These are phyloP conservation scores for Chaetodon trifascialis DNA, from an alignment of 2,113 vertebrate genomes.

Conservation along the genomic window DNA sequence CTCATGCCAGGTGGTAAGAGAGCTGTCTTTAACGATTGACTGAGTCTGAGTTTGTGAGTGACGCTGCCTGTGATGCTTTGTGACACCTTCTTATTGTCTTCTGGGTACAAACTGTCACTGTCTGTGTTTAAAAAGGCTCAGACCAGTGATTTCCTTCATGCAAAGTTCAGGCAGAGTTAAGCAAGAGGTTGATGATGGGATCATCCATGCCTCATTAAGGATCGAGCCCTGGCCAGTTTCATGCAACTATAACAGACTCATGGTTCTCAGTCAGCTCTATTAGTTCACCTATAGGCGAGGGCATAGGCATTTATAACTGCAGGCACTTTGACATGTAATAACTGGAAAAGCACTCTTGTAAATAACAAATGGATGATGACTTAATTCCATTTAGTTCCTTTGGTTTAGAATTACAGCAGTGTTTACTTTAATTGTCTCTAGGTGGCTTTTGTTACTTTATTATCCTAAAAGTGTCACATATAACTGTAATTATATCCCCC, in stretches of 20 bases:
- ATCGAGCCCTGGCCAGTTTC: background rate
- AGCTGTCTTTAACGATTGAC: slow-evolving; percentile 24
- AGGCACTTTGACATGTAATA: background rate
- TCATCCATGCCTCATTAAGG: background rate
- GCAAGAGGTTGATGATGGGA: background rate
- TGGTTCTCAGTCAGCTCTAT: background rate
- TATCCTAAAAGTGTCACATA: background rate
- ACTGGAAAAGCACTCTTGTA: background rate
- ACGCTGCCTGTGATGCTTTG: slow-evolving; percentile 39
- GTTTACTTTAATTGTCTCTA: background rate
- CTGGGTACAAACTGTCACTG: slow-evolving; percentile 53
- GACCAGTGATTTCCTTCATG: slow-evolving; percentile 23
- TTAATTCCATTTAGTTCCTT: background rate
- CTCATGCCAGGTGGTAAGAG: slow-evolving; percentile 38
- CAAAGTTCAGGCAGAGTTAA: slow-evolving; percentile 7
- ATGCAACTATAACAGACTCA: slow-evolving; percentile 7
- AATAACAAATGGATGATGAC: background rate
- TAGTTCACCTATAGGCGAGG: background rate
- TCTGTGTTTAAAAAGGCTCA: slow-evolving; percentile 16
- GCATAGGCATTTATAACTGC: background rate
- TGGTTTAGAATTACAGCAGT: background rate
- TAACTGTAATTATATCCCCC: background rate
- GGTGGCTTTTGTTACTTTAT: background rate
- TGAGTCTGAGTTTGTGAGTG: slow-evolving; percentile 31
- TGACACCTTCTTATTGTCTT: slow-evolving; percentile 57